These are phyloP conservation scores for Pandemis heparana DNA, from an alignment of 2,888 invertebrate genomes.

Conservation along the genomic window DNA sequence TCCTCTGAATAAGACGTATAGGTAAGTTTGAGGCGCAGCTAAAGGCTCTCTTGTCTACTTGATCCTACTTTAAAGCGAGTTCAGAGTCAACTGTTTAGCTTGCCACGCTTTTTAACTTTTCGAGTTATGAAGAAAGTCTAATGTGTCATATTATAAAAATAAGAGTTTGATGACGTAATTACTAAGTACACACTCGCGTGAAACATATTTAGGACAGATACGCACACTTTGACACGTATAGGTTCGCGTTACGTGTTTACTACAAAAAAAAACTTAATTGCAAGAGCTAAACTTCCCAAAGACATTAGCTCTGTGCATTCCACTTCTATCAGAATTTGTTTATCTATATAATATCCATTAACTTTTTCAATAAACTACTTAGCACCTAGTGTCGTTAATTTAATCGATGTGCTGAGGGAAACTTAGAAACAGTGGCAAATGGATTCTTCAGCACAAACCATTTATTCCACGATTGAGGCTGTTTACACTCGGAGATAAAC, in stretches of 20 bases:
- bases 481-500: conserved; percentile 24
- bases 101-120: conserved; percentile 33
- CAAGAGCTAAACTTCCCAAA: too few species aligned
- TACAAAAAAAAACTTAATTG: too few species aligned
- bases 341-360: too few species aligned
- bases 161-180: background rate
- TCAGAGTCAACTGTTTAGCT: conserved; percentile 42
- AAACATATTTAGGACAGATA: too few species aligned
- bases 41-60: conserved; percentile 38
- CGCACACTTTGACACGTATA: too few species aligned
- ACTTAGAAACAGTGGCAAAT: conserved; percentile 26
- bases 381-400: background rate
- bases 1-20: background rate
- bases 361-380: background rate
- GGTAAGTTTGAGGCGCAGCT: conserved; percentile 24
- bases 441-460: conserved; percentile 19
- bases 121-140: background rate
- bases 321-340: background rate
- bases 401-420: conserved; percentile 5
- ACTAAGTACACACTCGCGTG: too few species aligned
- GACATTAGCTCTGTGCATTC: too few species aligned
- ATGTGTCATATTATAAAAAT: background rate
- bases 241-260: too few species aligned
- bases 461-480: conserved; percentile 13
- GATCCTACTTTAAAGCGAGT: conserved; percentile 43